Percentiles rank a stretch among this genome's conserved stretches.
Conservation (phyloP, 2,888 invertebrate species). For the Drosophila koepferae region DNA sequence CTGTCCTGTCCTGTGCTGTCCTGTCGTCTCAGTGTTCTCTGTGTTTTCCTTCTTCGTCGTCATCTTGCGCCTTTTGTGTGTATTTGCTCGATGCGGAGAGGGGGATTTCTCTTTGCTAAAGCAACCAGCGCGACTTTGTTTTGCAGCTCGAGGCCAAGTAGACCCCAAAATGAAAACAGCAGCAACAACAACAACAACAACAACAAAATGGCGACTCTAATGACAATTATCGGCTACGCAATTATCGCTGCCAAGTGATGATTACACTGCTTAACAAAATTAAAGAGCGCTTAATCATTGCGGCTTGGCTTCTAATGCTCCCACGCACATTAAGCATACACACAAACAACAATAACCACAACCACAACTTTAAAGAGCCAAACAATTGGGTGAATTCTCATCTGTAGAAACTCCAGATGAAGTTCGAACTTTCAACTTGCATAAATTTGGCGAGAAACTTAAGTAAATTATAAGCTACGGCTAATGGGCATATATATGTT, state of each 20-base stretch:
- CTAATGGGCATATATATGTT: background rate
- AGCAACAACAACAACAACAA: background rate
- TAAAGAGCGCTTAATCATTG: constrained; percentile 11
- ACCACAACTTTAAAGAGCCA: background rate
- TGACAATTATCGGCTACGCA: constrained; percentile 54
- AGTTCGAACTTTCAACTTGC: background rate
- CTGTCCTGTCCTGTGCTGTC: background rate
- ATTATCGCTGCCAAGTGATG: constrained; percentile 43
- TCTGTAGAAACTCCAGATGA: background rate
- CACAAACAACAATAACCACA: background rate
- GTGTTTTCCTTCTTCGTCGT: background rate
- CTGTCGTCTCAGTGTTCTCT: constrained; percentile 4
- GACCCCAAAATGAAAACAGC: constrained; percentile 15
- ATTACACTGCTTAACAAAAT: constrained; percentile 43
- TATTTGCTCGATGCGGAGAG: background rate
- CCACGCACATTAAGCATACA: constrained; percentile 1
- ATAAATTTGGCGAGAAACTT: no score
- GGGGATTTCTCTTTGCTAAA: background rate
- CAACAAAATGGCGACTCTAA: constrained; percentile 36
- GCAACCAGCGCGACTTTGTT: constrained; percentile 5
- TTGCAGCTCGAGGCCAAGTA: constrained; percentile 9
- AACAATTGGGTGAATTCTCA: background rate
- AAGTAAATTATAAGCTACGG: background rate
- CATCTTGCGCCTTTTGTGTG: constrained; percentile 5
- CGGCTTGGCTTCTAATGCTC: constrained; percentile 4